A percentile compares a stretch with the other conserved stretches of the same genome.
Evolutionary conservation across 2,888 invertebrate species (phyloP).

Genomic region (Pristionchus mayeri): DNA sequence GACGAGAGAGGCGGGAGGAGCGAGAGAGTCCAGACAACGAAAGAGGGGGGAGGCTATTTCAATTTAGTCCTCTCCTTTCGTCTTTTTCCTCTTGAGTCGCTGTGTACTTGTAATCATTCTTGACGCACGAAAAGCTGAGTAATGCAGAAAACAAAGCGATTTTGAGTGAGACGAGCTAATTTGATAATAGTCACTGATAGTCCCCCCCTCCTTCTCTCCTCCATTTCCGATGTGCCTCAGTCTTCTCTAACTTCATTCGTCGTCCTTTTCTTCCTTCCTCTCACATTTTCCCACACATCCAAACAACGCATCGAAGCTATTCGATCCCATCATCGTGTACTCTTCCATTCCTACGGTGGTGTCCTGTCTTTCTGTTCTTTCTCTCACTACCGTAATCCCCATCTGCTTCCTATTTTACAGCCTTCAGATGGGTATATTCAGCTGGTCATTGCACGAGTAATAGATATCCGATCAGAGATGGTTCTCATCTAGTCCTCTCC

Average conservation of each 20-base stretch:
- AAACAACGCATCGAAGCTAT: constrained; percentile 6
- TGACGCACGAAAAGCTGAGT: constrained; percentile 4
- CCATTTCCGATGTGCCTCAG: too few relatives aligned
- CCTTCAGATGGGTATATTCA: neutral
- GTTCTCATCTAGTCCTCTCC: constrained; percentile 20
- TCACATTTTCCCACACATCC: constrained; percentile 33
- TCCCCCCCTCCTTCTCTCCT: neutral
- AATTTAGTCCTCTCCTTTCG: constrained; percentile 31
- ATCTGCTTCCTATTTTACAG: constrained; percentile 34
- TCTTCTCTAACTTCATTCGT: constrained; percentile 27
- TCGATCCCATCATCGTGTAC: constrained; percentile 18
- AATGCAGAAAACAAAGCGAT: constrained; percentile 29
- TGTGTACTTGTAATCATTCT: constrained; percentile 16
- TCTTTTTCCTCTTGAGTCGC: neutral
- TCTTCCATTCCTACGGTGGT: neutral
- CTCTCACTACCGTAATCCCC: neutral
- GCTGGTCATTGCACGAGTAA: constrained; percentile 4
- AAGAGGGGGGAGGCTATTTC: neutral
- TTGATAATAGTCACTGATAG: constrained; percentile 36
- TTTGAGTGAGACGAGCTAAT: constrained; percentile 31
- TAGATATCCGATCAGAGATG: constrained; percentile 39
- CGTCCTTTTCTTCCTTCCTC: constrained; percentile 16
- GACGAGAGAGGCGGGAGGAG: neutral
- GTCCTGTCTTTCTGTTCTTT: neutral
- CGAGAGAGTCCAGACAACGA: neutral